A percentile compares a stretch with the other conserved stretches of the same genome.
These are phyloP conservation scores for Carcharodon carcharias DNA, from an alignment of 2,797 vertebrate species.

Conservation along the genomic window DNA sequence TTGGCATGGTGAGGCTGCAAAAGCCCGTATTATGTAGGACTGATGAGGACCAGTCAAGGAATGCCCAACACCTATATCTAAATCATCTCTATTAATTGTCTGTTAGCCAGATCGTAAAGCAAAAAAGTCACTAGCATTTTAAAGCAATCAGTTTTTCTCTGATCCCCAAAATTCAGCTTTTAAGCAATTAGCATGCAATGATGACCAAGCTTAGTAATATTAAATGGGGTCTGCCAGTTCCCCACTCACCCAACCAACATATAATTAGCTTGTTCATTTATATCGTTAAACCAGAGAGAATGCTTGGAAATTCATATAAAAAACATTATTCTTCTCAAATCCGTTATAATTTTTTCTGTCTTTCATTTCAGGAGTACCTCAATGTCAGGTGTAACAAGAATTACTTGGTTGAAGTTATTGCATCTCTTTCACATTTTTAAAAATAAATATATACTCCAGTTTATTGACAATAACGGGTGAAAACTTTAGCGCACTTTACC, in stretches of 20 bases:
- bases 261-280: neutral
- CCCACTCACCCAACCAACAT: neutral
- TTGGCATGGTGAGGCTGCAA: neutral
- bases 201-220: neutral
- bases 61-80: neutral
- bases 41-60: neutral
- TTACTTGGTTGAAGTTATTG: neutral
- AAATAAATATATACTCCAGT: neutral
- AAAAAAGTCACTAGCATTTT: neutral
- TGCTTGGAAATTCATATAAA: neutral
- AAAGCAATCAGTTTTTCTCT: neutral
- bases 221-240: neutral
- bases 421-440: neutral
- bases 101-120: neutral
- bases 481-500: neutral
- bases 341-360: neutral
- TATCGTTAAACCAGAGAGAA: neutral
- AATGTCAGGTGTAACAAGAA: neutral
- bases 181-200: neutral
- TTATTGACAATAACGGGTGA: neutral
- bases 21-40: neutral
- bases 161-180: neutral
- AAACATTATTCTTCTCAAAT: neutral
- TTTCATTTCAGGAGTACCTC: neutral
- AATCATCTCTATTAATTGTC: neutral